Evolutionary conservation across 2,113 vertebrate genomes (phyloP).

Genomic region (Serilophus lunatus): DNA sequence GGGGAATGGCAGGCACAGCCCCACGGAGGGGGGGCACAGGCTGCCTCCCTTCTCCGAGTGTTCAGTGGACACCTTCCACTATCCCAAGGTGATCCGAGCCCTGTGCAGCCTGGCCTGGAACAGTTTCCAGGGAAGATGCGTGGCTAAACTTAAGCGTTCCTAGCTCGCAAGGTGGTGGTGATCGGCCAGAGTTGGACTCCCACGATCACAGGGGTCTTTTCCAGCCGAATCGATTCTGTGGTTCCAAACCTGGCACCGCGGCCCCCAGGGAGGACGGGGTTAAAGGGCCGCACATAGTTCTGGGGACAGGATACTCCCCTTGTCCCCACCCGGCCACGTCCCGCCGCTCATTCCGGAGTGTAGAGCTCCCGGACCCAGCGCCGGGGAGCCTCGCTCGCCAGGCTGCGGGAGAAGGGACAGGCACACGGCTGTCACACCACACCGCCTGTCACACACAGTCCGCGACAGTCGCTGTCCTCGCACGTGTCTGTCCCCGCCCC

Average conservation of each 20-base stretch:
- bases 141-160: neutral
- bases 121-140: neutral
- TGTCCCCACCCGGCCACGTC: neutral
- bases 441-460: too few species aligned
- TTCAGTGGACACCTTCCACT: neutral
- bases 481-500: rapidly evolving
- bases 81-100: neutral
- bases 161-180: neutral
- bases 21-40: rapidly evolving
- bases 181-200: neutral
- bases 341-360: neutral
- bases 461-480: rapidly evolving
- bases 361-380: rapidly evolving
- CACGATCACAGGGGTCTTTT: neutral
- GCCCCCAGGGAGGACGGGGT: neutral
- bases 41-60: too few species aligned
- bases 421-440: rapidly evolving
- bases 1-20: neutral
- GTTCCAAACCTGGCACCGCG: neutral
- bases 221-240: neutral
- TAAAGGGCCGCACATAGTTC: rapidly evolving
- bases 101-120: neutral
- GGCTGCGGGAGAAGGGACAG: rapidly evolving
- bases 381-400: rapidly evolving
- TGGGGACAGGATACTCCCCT: neutral